Evolutionary conservation across 2,888 invertebrate genomes (phyloP), one percentile per base, ranked within the genome.

Genomic region (Lasius fuliginosus): DNA sequence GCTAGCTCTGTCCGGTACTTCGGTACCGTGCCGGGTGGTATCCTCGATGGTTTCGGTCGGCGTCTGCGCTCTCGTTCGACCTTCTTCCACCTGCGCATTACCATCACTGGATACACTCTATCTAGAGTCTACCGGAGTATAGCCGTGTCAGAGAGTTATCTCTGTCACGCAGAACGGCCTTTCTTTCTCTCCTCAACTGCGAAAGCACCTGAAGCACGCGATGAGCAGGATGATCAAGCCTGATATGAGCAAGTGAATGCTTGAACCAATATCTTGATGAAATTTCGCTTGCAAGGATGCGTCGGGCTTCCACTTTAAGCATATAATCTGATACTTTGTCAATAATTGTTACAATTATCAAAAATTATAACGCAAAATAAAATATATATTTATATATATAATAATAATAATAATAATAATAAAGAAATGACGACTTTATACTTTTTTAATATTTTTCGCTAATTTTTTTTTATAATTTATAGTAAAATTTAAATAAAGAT

Each of bases 1-100:
- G 93, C 92, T 91, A 94, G 94, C 94, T 94, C 94, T 94, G 94
- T 93, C 94, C 94, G 94, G 94, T 94, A 90, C 94, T 93, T 90
- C 89, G 91, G 87, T 91, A 83, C 92, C 90, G 92, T 90, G 90
- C 93, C 93, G 93, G 94, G 94, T 90, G 90, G 92, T 92, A 92
- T 91, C 92, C 93, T 90, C 92, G 90, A 87, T 90, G 90, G 90
- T 87, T 90, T 90, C 85, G 76, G 85, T 86, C 88, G 90, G 94
- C 93, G 94, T 89, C 93, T 93, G 94, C 94, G 94, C 94, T 90
- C 88, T 92, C 49, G 85, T 87, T 85, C 89, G 79, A 88, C 89
- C 88, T 89, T 89, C 87, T 84, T 75, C 82, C 56, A 90, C 90
- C 90, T 90, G 90, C 89, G 89, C 87, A 79, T 84, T 86, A 74